Base-by-base conservation (phyloP, 2,113 vertebrate species). In the Glareola pratincola region DNA sequence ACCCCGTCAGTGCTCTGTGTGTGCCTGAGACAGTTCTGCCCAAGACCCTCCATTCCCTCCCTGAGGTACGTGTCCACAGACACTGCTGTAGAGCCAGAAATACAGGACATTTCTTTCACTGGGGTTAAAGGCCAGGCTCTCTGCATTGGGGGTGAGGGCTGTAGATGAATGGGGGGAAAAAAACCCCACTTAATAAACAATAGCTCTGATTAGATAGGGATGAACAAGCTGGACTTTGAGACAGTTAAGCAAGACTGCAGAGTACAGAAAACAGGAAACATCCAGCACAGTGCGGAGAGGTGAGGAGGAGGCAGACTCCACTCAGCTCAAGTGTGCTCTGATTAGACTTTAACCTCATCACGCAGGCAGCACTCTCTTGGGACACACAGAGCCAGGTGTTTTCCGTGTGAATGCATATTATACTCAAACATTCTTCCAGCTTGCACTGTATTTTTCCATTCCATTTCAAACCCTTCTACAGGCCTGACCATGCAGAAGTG, bases 201-300 rank as follows among this genome's bases (percentile, higher is more conserved):
- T 79, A 95, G 26, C 36, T 66, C 94, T 96, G 97, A 98, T 98
- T 98, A 98, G 97, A 98, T 98, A 98, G 87, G 76, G 94, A 92
- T 91, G 86, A 66, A 89, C 87, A 92, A 94, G 60, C 80, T 97
- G 98, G 95, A 98, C 98, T 98, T 98, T 98, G 97, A 97, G 79
- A 97, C 27, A 36, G 67, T 98, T 98, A 95, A 94, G 98, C 97
- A 98, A 98, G 92, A 95, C 64, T 53, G 41, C 79, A 83, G 94
- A 96, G 96, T 85, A 94, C 59, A 96, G 79, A 97, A 95, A 97
- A 97, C 59, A 85, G 48, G 92, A 92, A 97, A 95, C 64, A 86
- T 97, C 91, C 95, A 53, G 63, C 26, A 71, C 0, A 1, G 18
- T 7, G 8, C 5, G 30, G 50, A 26, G 15, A 74, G 43, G 45